Conservation (phyloP, 2,113 vertebrate species). For the Channa argus region DNA sequence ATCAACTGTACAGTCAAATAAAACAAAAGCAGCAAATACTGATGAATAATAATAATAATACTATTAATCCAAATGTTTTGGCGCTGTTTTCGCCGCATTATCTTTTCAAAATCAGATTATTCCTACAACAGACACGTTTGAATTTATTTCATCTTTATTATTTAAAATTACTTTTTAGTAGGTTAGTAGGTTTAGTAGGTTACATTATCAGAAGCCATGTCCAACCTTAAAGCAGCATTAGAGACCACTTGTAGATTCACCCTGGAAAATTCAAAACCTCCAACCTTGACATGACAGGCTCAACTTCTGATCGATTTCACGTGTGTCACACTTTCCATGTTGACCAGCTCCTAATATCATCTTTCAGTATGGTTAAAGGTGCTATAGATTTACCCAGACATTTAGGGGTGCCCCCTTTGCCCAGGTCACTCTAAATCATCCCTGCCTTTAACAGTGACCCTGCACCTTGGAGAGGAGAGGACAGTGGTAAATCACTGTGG, state of each 20-base stretch:
- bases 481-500: constrained; percentile 56
- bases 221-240: background rate
- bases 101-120: too few relatives aligned
- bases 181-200: background rate
- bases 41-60: too few relatives aligned
- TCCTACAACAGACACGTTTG: too few relatives aligned
- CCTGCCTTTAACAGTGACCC: constrained; percentile 46
- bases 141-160: too few relatives aligned
- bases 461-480: constrained; percentile 36
- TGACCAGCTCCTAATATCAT: constrained; percentile 1
- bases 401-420: constrained; percentile 22
- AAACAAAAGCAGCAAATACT: background rate
- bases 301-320: background rate
- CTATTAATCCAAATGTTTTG: too few relatives aligned
- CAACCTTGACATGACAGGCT: background rate
- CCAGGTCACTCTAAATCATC: constrained; percentile 49
- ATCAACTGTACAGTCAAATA: background rate
- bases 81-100: too few relatives aligned
- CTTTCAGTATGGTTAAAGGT: constrained; percentile 21
- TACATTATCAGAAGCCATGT: background rate
- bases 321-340: background rate
- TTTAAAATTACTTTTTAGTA: too few relatives aligned
- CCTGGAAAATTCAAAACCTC: background rate
- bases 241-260: constrained; percentile 29
- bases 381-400: constrained; percentile 32